phyloP scores from a whole-genome alignment of 2,797 vertebrate species.

The Tragopan temminckii region DNA sequence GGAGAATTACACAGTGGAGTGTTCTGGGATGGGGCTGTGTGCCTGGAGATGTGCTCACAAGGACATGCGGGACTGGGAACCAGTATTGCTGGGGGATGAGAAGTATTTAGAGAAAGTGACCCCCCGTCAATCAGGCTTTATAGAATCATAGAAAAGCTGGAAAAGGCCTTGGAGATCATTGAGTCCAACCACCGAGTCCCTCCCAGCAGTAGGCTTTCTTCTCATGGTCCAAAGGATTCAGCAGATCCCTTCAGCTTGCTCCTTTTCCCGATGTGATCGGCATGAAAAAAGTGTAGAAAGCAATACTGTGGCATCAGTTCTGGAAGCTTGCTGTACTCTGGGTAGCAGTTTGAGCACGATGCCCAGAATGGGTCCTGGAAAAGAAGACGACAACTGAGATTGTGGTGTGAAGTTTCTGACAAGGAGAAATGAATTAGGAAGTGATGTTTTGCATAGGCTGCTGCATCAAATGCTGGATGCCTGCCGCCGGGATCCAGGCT shows the following conservation, averaged over 20 bases:
- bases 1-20: neutral
- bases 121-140: neutral
- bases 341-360: neutral
- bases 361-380: neutral
- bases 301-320: neutral
- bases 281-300: neutral
- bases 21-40: neutral
- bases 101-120: neutral
- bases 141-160: neutral
- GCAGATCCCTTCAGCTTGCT: neutral
- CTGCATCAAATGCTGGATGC: accelerated
- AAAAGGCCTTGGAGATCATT: neutral
- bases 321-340: neutral
- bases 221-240: neutral
- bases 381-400: neutral
- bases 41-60: neutral
- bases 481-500: neutral
- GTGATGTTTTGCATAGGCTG: neutral
- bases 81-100: neutral
- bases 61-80: neutral
- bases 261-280: neutral
- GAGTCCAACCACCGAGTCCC: neutral
- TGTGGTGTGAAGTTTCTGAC: neutral
- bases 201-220: neutral
- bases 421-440: neutral